Evolutionary conservation across 2,113 vertebrate genomes (phyloP), one percentile per base, ranked within the genome.

Genomic region (Perognathus longimembris): DNA sequence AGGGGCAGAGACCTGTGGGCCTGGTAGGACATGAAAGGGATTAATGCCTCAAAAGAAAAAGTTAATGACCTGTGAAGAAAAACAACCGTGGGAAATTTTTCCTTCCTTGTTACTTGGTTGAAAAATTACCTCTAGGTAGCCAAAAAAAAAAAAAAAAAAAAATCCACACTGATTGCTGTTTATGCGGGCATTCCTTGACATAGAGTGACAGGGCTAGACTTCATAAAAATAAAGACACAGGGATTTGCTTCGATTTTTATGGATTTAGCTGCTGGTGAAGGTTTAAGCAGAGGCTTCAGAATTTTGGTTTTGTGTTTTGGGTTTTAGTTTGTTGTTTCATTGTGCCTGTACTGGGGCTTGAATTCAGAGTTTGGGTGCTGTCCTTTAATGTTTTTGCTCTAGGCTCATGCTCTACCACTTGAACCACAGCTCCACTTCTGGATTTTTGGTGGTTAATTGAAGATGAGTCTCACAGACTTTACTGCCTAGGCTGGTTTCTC

Each of bases 81-180:
- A 92, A 74, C 28, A 76, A 45, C 70, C n/a, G 26, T 82, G 70
- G 91, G 91, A 88, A 94, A 87, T 3, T 70, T 73, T 87, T 36
- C 57, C 76, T 93, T 71, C 94, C 66, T 76, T 83, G 81, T 89
- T 54, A 89, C 73, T 91, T 79, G 67, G 61, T 87, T 63, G 86
- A 45, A 94, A 86, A 77, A 26, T 45, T 28, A 50, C 59, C 67
- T 93, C 34, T n/a, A 22, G n/a, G 54, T 54, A 73, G 28, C 74
- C 50, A 24, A 21, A 84, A 87, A 34, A 75, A 34, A 24, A 20
- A 84, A 24, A 20, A 84, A 86, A n/a, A 63, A 8, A 73, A 45
- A 42, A 38, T n/a, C 24, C 28, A 15, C 15, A 1, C 28, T 6
- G 64, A 21, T 17, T 17, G 22, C 45, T 77, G 0, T 67, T 67